These are phyloP conservation scores for Urophycis tenuis DNA, from an alignment of 2,797 vertebrate species.

Conservation along the genomic window DNA sequence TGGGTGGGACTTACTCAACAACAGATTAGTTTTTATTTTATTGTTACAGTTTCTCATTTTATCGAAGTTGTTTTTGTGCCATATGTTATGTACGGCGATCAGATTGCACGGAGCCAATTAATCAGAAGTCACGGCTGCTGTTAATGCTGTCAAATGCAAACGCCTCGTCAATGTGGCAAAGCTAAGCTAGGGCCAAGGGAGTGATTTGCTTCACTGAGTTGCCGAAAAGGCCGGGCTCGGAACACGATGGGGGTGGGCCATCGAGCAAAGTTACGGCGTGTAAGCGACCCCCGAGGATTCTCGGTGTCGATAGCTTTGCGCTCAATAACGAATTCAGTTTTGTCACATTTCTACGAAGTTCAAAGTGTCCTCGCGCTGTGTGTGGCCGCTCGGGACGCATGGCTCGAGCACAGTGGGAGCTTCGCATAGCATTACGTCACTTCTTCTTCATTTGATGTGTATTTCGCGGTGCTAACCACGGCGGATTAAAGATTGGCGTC, in stretches of 20 bases:
- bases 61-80: not conserved
- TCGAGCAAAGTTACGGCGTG: not conserved
- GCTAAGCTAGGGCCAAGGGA: slow-evolving; percentile 63
- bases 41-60: not conserved
- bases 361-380: not conserved
- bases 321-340: not conserved
- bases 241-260: not conserved
- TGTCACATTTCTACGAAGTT: not conserved
- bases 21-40: not conserved
- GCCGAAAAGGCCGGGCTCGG: slow-evolving; percentile 29
- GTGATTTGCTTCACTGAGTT: slow-evolving; percentile 64
- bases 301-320: not conserved
- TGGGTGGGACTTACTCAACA: slow-evolving; percentile 28
- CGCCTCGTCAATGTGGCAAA: slow-evolving; percentile 14
- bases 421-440: not conserved
- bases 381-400: not conserved
- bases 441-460: not conserved
- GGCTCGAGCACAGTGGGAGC: not conserved
- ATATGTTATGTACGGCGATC: not conserved
- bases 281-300: no score
- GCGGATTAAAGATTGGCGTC: not conserved
- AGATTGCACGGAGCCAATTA: not conserved
- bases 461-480: not conserved
- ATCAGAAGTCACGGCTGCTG: no score
- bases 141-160: no score